A percentile compares a stretch with the other conserved stretches of the same genome.
Conservation (phyloP, 2,888 invertebrate genomes). For the Pheosia gnoma region DNA sequence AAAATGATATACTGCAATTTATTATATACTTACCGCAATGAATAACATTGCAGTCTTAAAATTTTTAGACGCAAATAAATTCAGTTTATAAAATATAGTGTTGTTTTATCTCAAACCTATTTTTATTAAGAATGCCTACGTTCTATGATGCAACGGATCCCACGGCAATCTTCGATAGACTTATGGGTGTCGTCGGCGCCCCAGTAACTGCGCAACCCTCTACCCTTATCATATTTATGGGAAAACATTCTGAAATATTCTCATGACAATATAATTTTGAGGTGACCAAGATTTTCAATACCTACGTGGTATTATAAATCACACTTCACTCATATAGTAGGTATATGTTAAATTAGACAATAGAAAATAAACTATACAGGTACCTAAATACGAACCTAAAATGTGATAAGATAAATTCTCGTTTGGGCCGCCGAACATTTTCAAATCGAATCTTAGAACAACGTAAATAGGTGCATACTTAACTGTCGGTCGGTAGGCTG, state of each 20-base stretch:
- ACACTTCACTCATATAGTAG: too few relatives aligned
- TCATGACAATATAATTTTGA: constrained; percentile 35
- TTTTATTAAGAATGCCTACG: constrained; percentile 21
- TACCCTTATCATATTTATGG: constrained; percentile 57
- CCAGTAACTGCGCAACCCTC: constrained; percentile 24
- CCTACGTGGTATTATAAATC: constrained; percentile 9
- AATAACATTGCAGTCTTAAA: too few relatives aligned
- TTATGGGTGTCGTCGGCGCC: constrained; percentile 44
- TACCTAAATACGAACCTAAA: too few relatives aligned
- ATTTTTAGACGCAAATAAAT: too few relatives aligned
- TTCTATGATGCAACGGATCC: constrained; percentile 26
- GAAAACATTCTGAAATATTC: constrained; percentile 51
- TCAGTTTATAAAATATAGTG: too few relatives aligned
- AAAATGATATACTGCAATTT: too few relatives aligned
- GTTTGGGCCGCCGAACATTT: too few relatives aligned
- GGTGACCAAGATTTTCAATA: constrained; percentile 43
- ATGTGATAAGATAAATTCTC: too few relatives aligned
- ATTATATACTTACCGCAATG: too few relatives aligned
- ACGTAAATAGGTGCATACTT: not conserved
- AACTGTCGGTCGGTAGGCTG: not conserved
- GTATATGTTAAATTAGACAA: too few relatives aligned
- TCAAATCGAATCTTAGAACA: too few relatives aligned
- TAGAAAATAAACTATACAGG: too few relatives aligned
- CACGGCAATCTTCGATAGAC: constrained; percentile 37
- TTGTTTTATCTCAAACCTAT: not conserved